These are phyloP conservation scores for Ellobium chinense DNA, from an alignment of 2,888 invertebrate species.

Conservation along the genomic window DNA sequence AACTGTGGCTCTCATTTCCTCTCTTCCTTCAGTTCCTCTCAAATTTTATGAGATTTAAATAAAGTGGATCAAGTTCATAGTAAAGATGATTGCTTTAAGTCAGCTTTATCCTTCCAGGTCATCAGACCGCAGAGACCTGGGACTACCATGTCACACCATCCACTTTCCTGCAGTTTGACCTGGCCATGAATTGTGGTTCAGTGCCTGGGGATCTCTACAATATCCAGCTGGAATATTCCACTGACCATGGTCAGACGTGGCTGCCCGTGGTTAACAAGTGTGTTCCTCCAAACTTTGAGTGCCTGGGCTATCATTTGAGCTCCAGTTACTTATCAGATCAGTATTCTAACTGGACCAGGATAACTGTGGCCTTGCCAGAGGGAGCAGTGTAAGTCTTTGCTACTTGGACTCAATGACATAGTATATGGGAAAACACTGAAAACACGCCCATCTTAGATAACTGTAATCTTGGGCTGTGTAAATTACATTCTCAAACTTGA, in stretches of 20 bases:
- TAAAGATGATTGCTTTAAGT: no score
- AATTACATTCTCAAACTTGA: no score
- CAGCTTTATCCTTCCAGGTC: constrained; percentile 52
- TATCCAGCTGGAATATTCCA: constrained; percentile 78
- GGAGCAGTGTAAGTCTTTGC: constrained; percentile 74
- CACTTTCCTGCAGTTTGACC: constrained; percentile 79
- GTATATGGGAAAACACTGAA: no score
- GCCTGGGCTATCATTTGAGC: constrained; percentile 76
- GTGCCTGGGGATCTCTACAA: constrained; percentile 71
- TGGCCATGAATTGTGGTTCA: constrained; percentile 78
- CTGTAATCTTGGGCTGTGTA: no score
- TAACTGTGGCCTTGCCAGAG: constrained; percentile 76
- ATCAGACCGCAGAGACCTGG: constrained; percentile 79
- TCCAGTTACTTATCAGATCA: constrained; percentile 74
- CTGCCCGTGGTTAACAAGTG: constrained; percentile 76
- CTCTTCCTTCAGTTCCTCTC: no score
- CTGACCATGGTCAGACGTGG: constrained; percentile 78
- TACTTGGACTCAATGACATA: no score
- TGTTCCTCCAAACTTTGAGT: constrained; percentile 77
- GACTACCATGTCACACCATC: constrained; percentile 77
- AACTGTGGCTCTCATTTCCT: no score
- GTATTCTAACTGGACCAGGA: constrained; percentile 77
- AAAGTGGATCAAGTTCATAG: no score
- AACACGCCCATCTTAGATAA: no score
- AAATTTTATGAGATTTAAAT: no score